Evolutionary conservation across 2,888 invertebrate species (phyloP), one percentile per base, ranked within the genome.

Genomic region (Odiellus spinosus): DNA sequence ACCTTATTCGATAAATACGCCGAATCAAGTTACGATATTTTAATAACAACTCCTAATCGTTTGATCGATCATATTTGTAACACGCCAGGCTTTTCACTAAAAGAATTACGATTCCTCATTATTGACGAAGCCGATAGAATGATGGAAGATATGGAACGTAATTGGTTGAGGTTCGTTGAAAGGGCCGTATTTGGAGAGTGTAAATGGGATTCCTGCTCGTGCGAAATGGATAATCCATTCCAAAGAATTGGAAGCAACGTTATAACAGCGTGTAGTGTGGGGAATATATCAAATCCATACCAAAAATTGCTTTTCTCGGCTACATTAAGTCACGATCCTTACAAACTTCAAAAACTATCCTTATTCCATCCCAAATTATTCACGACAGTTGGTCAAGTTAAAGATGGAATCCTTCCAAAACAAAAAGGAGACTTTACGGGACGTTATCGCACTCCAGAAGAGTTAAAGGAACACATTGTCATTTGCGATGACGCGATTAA

Each of bases 41-140:
- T 74, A 17, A 64, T 74, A 14, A 65, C 71, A 3, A 73, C 73
- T 6, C 72, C 72, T 5, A 71, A 71, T 11, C 58, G 71, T 38
- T 59, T 74, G 14, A 66, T 72, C 5, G 71, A 73, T 53, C 72
- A 73, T 52, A 63, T 73, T 41, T 60, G 62, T 35, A 61, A 60
- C 38, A 66, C 66, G 6, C 50, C 59, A 51, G 61, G 59, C 47
- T 53, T 63, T 50, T 39, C 47, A 42, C 52, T 63, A 34, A 45
- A 50, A 15, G 47, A 56, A 21, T 48, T 63, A 11, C 74, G 77
- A 60, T 88, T 81, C 67, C 68, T 91, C 39, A 76, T 98, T 0
- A 83, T 98, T 48, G 98, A 98, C 67, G 98, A 98, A 71, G 98
- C 98, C 5, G 98, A 98, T 68, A 75, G 88, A 56, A 82, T 93